A percentile compares a stretch with the other conserved stretches of the same genome.
Evolutionary conservation across 2,888 invertebrate genomes (phyloP).

Genomic region (Cosmorhoe ocellata): DNA sequence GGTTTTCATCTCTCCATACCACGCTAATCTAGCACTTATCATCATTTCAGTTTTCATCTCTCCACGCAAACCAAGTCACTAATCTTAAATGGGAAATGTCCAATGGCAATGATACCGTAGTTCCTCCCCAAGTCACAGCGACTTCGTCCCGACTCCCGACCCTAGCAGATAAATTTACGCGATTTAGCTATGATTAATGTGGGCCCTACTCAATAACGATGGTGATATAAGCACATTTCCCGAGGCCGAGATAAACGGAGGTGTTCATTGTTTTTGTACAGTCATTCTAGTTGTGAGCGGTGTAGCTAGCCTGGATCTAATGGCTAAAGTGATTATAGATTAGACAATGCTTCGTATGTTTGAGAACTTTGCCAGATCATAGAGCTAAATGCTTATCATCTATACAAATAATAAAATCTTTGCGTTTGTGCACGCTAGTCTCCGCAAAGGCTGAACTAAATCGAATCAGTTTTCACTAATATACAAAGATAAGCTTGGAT

Average conservation of each 20-base stretch:
- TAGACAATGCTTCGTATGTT: not conserved
- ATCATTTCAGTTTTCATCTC: too few species aligned
- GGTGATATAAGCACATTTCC: slow-evolving; percentile 34
- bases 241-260: slow-evolving; percentile 15
- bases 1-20: too few species aligned
- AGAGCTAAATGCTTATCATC: too few species aligned
- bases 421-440: too few species aligned
- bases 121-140: not conserved
- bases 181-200: slow-evolving; percentile 55
- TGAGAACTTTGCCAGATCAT: slow-evolving; percentile 3
- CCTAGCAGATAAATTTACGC: slow-evolving; percentile 49
- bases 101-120: too few species aligned
- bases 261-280: slow-evolving; percentile 25
- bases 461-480: too few species aligned
- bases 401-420: too few species aligned
- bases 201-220: slow-evolving; percentile 30
- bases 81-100: too few species aligned
- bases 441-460: too few species aligned
- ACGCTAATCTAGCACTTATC: too few species aligned
- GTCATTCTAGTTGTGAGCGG: not conserved
- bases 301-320: not conserved
- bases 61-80: too few species aligned
- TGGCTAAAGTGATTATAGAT: not conserved
- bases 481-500: too few species aligned
- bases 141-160: slow-evolving; percentile 29